Evolutionary conservation across 1,140 invertebrate species (phyloP).

Genomic region (Procambarus clarkii): DNA sequence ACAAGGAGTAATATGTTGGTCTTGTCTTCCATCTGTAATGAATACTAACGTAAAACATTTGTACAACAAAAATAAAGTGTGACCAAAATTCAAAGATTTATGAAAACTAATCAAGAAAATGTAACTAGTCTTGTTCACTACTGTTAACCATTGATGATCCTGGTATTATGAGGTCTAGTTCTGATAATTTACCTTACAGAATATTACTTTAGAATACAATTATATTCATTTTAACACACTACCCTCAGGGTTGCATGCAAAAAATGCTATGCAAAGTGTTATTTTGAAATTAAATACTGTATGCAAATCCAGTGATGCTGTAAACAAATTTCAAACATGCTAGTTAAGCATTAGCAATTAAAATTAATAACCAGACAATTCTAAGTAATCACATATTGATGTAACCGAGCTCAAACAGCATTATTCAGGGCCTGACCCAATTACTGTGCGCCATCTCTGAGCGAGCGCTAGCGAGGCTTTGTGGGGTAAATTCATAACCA

Average conservation of each 20-base stretch:
- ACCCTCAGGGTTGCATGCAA: background rate
- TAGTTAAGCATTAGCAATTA: slow-evolving; percentile 5
- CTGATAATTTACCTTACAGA: background rate
- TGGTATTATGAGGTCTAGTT: background rate
- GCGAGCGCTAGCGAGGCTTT: background rate
- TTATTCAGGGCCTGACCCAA: background rate
- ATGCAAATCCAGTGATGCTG: background rate
- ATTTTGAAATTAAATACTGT: background rate
- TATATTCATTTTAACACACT: background rate
- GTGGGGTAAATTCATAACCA: background rate
- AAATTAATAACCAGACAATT: background rate
- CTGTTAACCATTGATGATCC: background rate
- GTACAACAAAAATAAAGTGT: background rate
- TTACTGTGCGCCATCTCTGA: slow-evolving; percentile 5
- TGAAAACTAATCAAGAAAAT: too few species aligned
- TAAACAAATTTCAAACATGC: slow-evolving; percentile 5
- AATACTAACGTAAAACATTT: background rate
- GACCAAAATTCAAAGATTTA: background rate
- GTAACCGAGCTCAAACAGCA: background rate
- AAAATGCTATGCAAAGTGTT: background rate
- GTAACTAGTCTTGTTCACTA: too few species aligned
- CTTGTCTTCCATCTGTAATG: slow-evolving; percentile 91
- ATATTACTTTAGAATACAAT: background rate
- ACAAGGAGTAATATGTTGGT: slow-evolving; percentile 93
- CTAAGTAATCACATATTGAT: background rate